phyloP scores from a whole-genome alignment of 2,797 vertebrate genomes.

The Anniella stebbinsi region DNA sequence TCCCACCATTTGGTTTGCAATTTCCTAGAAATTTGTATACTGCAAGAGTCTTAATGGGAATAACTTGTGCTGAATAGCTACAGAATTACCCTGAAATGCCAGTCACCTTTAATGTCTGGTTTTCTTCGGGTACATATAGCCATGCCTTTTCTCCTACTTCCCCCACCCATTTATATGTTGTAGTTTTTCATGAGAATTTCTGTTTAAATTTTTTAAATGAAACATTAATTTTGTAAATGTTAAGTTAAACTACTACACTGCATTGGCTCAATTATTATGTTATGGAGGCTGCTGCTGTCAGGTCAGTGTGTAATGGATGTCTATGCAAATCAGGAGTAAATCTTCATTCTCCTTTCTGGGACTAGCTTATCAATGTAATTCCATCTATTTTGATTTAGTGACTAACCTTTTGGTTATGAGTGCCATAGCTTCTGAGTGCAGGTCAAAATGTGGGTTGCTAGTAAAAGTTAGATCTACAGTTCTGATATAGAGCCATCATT shows the following conservation, averaged over 20 bases:
- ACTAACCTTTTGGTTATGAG: neutral
- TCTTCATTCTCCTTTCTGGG: neutral
- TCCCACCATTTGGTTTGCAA: neutral
- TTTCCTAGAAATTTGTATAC: neutral
- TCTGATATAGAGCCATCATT: neutral
- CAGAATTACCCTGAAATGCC: neutral
- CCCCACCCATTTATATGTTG: no score
- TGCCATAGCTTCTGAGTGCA: neutral
- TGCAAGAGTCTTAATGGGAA: neutral
- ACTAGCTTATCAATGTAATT: neutral
- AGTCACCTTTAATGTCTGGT: neutral
- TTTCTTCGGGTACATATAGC: neutral
- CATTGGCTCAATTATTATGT: no score
- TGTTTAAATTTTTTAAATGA: conserved; percentile 1
- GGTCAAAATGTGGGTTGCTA: neutral
- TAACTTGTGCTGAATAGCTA: neutral
- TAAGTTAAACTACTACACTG: no score
- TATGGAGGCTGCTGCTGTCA: no score
- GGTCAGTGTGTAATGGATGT: neutral
- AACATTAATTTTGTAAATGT: neutral
- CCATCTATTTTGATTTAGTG: neutral
- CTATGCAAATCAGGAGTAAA: neutral
- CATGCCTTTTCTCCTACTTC: neutral
- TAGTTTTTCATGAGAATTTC: neutral
- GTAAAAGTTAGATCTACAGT: neutral